A percentile compares a stretch with the other conserved stretches of the same genome.
These are phyloP conservation scores for Drosophila nr. fundita DNA, from an alignment of 2,888 invertebrate genomes.

Conservation along the genomic window DNA sequence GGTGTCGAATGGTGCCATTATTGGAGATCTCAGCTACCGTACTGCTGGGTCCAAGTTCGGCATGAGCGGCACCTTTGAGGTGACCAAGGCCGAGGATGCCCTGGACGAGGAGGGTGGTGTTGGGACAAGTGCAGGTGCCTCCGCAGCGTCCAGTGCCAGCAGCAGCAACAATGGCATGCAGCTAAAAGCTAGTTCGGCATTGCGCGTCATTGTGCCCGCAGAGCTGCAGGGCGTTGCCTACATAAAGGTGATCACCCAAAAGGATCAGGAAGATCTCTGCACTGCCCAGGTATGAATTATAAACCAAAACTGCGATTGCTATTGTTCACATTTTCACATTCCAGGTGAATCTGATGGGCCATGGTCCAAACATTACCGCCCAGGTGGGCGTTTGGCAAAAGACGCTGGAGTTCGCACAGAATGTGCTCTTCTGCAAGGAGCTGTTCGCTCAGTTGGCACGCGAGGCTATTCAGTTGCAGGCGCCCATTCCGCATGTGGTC, in stretches of 20 bases:
- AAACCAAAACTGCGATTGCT: background rate
- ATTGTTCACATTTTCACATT: too few relatives aligned
- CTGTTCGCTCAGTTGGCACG: slow-evolving; percentile 96
- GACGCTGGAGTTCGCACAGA: slow-evolving; percentile 98
- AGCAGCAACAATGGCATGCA: slow-evolving; percentile 86
- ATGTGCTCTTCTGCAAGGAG: slow-evolving; percentile 98
- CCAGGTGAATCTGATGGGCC: slow-evolving; percentile 89
- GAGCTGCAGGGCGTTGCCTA: slow-evolving; percentile 98
- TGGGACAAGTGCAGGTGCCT: slow-evolving; percentile 62
- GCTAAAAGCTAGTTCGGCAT: slow-evolving; percentile 89
- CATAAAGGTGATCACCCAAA: slow-evolving; percentile 97
- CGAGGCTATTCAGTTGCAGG: slow-evolving; percentile 96
- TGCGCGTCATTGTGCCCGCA: slow-evolving; percentile 96
- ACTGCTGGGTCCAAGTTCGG: slow-evolving; percentile 97
- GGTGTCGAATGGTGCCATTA: slow-evolving; percentile 94
- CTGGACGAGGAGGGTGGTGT: slow-evolving; percentile 84
- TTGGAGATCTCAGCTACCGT: slow-evolving; percentile 97
- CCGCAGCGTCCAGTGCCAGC: slow-evolving; percentile 69
- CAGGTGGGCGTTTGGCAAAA: slow-evolving; percentile 93
- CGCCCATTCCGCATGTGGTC: slow-evolving; percentile 97
- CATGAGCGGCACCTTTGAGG: slow-evolving; percentile 97
- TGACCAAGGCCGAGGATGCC: slow-evolving; percentile 93
- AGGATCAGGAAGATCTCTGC: slow-evolving; percentile 96
- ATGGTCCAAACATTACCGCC: slow-evolving; percentile 90
- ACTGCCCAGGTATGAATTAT: slow-evolving; percentile 87